These are phyloP conservation scores for Mesembrinibis cayennensis DNA, from an alignment of 2,113 vertebrate genomes.

Conservation along the genomic window DNA sequence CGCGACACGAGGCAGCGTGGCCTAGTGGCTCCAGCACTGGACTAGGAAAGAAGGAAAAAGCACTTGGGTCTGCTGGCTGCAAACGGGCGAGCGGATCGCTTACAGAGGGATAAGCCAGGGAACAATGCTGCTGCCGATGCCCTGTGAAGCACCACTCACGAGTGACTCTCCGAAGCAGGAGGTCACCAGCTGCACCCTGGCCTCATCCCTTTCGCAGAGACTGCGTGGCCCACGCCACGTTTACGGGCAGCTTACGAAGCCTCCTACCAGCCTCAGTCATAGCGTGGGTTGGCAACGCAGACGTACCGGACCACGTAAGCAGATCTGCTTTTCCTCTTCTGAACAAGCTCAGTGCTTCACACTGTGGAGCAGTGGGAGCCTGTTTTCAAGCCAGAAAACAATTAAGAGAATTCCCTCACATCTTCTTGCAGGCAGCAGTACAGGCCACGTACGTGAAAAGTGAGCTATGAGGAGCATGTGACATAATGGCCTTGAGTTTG, in stretches of 20 bases:
- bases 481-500: background rate
- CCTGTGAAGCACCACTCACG: background rate
- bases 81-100: background rate
- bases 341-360: background rate
- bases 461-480: background rate
- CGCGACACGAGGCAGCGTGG: rapidly evolving
- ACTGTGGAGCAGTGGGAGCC: background rate
- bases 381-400: background rate
- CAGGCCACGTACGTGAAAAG: background rate
- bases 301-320: background rate
- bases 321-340: background rate
- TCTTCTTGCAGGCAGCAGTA: background rate
- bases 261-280: background rate
- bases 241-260: background rate
- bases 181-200: background rate
- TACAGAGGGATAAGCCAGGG: background rate
- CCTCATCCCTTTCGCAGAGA: background rate
- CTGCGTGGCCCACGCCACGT: rapidly evolving
- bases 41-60: background rate
- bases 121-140: background rate
- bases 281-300: background rate
- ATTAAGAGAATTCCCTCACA: background rate
- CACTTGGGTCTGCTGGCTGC: background rate
- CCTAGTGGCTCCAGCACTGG: background rate
- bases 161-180: background rate